phyloP scores from a whole-genome alignment of 2,888 invertebrate genomes.

The Drosophila suboccidentalis region DNA sequence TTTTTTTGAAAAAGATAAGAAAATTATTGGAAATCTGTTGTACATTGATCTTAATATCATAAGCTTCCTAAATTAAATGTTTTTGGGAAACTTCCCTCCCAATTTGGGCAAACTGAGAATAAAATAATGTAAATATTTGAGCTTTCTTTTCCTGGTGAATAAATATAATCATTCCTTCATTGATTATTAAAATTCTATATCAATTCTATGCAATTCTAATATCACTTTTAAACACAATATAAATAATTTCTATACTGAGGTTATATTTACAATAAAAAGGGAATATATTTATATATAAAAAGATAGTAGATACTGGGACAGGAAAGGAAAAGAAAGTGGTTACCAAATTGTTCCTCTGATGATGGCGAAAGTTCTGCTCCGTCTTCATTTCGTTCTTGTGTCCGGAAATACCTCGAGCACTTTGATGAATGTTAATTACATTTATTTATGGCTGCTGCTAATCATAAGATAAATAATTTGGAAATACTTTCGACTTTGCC shows the following conservation, averaged over 20 bases:
- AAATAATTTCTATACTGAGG: neutral
- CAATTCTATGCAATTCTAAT: neutral
- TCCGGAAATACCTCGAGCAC: neutral
- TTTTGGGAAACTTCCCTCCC: too few species aligned
- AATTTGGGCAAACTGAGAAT: too few species aligned
- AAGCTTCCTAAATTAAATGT: too few species aligned
- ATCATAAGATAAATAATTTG: constrained; percentile 20
- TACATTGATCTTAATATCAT: too few species aligned
- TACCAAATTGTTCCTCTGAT: neutral
- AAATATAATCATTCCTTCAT: too few species aligned
- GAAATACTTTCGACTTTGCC: neutral
- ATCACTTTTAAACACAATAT: neutral
- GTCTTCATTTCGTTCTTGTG: neutral
- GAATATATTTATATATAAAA: too few species aligned
- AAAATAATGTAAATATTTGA: too few species aligned
- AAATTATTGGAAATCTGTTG: too few species aligned
- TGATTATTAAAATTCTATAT: too few species aligned
- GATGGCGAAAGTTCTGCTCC: neutral
- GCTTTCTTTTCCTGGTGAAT: too few species aligned
- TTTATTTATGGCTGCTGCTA: constrained; percentile 18
- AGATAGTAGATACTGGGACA: neutral
- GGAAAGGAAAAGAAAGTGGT: neutral
- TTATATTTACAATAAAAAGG: neutral
- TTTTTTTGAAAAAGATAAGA: too few species aligned
- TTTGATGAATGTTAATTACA: constrained; percentile 4